Conservation (phyloP, 1,140 invertebrate species). For the Rhopalosiphum padi region DNA sequence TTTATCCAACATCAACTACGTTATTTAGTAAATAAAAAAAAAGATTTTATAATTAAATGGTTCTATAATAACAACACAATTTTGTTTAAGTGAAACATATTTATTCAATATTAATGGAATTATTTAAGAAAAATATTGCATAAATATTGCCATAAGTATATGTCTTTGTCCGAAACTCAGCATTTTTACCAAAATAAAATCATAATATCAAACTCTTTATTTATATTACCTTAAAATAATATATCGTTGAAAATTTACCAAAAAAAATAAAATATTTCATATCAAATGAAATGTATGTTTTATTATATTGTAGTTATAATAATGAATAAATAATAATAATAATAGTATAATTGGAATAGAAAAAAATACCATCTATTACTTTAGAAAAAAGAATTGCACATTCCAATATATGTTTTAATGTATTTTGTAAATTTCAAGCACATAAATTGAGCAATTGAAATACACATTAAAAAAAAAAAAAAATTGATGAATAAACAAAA, state of each 20-base stretch:
- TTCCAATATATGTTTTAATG: neutral
- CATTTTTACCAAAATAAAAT: neutral
- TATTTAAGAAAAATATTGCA: neutral
- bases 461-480: neutral
- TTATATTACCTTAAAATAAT: too few species aligned
- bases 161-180: neutral
- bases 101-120: neutral
- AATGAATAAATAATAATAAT: neutral
- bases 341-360: neutral
- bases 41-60: neutral
- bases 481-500: slow-evolving; percentile 20
- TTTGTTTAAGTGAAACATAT: neutral
- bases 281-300: neutral
- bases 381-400: neutral
- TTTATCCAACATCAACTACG: neutral
- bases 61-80: neutral
- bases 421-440: slow-evolving; percentile 16
- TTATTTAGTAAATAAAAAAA: neutral
- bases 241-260: neutral
- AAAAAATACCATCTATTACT: neutral
- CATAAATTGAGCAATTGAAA: slow-evolving; percentile 4
- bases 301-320: neutral
- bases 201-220: too few species aligned
- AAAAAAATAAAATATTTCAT: neutral
- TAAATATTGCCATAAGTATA: neutral